Percentiles rank a stretch among this genome's conserved stretches.
Evolutionary conservation across 2,113 vertebrate genomes (phyloP).

Genomic region (Columba janthina): DNA sequence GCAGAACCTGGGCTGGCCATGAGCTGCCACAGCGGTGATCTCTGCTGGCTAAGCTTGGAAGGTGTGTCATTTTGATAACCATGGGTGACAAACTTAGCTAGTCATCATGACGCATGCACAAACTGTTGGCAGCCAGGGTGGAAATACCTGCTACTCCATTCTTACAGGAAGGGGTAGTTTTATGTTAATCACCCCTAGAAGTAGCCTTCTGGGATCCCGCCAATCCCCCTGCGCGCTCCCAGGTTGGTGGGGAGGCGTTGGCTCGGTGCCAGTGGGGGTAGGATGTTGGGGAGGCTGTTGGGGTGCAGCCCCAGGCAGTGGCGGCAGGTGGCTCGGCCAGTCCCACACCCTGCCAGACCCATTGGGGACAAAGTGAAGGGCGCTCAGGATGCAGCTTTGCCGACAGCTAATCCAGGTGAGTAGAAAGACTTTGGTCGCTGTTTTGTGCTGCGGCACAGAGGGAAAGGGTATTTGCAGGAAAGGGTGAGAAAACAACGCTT

Average conservation of each 20-base stretch:
- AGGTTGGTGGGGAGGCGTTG: not conserved
- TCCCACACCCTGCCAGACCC: rapidly evolving
- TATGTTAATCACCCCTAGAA: no score
- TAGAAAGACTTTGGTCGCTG: not conserved
- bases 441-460: rapidly evolving
- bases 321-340: rapidly evolving
- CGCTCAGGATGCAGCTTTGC: rapidly evolving
- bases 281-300: not conserved
- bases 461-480: not conserved
- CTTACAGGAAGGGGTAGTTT: not conserved
- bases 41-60: rapidly evolving
- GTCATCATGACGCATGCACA: not conserved
- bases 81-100: not conserved
- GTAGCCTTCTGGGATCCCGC: not conserved
- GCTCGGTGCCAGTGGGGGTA: not conserved
- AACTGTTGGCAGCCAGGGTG: not conserved
- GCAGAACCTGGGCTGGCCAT: not conserved
- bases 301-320: not conserved
- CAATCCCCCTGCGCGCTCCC: rapidly evolving
- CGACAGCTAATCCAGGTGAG: not conserved
- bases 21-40: not conserved
- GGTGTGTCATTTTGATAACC: not conserved
- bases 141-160: not conserved
- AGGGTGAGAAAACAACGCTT: not conserved
- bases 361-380: not conserved